A percentile compares a stretch with the other conserved stretches of the same genome.
Conservation (phyloP, 2,888 invertebrate genomes). For the Trilocha varians region DNA sequence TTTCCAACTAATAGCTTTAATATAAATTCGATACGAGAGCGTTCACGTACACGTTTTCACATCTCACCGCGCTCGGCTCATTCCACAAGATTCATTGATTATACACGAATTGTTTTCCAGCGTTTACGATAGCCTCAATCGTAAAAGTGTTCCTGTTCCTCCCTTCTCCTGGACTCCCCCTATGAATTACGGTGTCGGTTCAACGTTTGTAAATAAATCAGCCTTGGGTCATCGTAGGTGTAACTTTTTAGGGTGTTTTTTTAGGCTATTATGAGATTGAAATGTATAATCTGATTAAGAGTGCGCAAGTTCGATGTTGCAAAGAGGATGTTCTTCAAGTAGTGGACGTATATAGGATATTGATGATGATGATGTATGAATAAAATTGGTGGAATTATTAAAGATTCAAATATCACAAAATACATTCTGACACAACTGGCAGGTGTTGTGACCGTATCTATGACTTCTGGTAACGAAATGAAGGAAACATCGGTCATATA, state of each 20-base stretch:
- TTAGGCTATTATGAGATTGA: slow-evolving; percentile 35
- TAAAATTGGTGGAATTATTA: too few relatives aligned
- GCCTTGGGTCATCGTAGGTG: slow-evolving; percentile 40
- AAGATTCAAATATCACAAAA: too few relatives aligned
- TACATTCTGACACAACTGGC: too few relatives aligned
- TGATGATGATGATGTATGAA: too few relatives aligned
- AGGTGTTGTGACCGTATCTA: too few relatives aligned
- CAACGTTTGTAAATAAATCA: slow-evolving; percentile 42
- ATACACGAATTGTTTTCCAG: slow-evolving; percentile 33
- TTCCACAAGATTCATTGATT: background rate
- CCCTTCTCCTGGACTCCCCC: slow-evolving; percentile 11
- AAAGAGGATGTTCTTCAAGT: too few relatives aligned
- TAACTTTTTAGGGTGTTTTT: slow-evolving; percentile 26
- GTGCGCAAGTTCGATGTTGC: too few relatives aligned
- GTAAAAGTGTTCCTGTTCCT: slow-evolving; percentile 29
- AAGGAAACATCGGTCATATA: too few relatives aligned
- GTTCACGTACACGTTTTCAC: background rate
- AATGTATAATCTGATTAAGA: too few relatives aligned
- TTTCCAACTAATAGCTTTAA: background rate
- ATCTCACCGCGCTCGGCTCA: background rate
- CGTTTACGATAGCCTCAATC: slow-evolving; percentile 36
- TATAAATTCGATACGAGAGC: background rate
- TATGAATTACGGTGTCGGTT: slow-evolving; percentile 34
- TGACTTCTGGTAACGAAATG: too few relatives aligned
- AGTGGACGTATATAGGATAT: too few relatives aligned